Percentiles rank a stretch among this genome's conserved stretches.
Evolutionary conservation across 2,888 invertebrate species (phyloP).

Genomic region (Yponomeuta sedellus): DNA sequence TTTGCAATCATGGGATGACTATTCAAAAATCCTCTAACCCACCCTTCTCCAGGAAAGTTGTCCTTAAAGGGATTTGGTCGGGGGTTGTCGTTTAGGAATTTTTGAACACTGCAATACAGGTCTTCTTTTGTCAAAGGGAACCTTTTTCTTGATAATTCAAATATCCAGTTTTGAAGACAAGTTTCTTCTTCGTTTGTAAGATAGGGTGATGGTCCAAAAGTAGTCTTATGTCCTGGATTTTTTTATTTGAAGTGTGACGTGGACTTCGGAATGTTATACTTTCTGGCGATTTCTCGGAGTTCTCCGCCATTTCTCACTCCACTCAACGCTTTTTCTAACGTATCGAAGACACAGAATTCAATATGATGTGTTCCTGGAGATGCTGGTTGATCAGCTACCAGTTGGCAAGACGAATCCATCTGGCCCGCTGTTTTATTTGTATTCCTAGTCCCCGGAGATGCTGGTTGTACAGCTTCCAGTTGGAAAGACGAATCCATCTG

Average conservation of each 20-base stretch:
- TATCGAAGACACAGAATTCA: not conserved
- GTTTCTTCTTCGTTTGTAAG: constrained; percentile 5
- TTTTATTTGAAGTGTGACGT: constrained; percentile 7
- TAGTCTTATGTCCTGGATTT: constrained; percentile 9
- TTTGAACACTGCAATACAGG: constrained; percentile 21
- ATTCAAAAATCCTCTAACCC: constrained; percentile 30
- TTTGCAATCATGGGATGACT: constrained; percentile 27
- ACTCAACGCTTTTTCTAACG: not conserved
- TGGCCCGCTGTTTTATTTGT: no score
- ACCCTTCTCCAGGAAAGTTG: constrained; percentile 23
- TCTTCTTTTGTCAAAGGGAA: constrained; percentile 22
- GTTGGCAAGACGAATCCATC: no score
- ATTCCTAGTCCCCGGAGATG: no score
- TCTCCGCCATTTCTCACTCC: not conserved
- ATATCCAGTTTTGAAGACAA: constrained; percentile 5
- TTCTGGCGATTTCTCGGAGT: not conserved
- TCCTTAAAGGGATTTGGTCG: constrained; percentile 20
- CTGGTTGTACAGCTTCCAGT: no score
- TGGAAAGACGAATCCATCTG: no score
- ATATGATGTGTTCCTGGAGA: not conserved
- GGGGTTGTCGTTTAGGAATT: constrained; percentile 22
- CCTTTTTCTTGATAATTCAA: constrained; percentile 18
- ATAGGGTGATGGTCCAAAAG: not conserved
- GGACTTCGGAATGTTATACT: not conserved
- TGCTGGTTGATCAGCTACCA: no score